phyloP scores from a whole-genome alignment of 2,113 vertebrate genomes.

The Phocoena sinus region DNA sequence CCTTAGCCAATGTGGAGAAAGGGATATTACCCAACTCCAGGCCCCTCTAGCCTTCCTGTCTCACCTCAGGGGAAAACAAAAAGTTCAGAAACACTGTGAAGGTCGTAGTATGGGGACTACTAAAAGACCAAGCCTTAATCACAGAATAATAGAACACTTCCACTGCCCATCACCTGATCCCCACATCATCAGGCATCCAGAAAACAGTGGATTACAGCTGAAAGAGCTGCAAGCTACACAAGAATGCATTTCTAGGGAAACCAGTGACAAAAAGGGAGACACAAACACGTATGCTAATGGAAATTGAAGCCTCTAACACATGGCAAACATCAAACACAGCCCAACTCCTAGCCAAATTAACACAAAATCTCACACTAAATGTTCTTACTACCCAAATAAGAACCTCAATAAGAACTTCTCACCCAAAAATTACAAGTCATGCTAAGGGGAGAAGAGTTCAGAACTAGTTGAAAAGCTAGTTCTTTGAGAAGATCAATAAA shows the following conservation, averaged over 20 bases:
- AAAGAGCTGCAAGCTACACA: neutral
- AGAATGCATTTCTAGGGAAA: neutral
- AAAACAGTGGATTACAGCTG: neutral
- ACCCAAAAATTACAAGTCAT: neutral
- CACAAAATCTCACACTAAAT: neutral
- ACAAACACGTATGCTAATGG: neutral
- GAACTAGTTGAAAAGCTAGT: neutral
- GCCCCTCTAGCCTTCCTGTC: neutral
- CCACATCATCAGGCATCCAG: neutral
- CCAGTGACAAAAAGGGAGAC: neutral
- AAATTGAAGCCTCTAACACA: neutral
- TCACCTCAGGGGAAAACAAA: neutral
- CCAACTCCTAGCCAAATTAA: neutral
- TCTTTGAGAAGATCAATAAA: neutral
- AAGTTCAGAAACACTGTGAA: neutral
- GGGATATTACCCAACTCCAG: neutral
- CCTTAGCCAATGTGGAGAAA: neutral
- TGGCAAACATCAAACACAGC: neutral
- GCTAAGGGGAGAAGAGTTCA: neutral
- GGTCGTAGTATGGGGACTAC: too few relatives aligned
- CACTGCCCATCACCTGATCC: too few relatives aligned
- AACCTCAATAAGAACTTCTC: neutral
- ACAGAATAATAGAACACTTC: neutral
- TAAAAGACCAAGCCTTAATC: neutral
- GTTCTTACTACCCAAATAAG: neutral